A percentile compares a stretch with the other conserved stretches of the same genome.
Evolutionary conservation across 2,797 vertebrate species (phyloP).

Genomic region (Anguilla megastoma): DNA sequence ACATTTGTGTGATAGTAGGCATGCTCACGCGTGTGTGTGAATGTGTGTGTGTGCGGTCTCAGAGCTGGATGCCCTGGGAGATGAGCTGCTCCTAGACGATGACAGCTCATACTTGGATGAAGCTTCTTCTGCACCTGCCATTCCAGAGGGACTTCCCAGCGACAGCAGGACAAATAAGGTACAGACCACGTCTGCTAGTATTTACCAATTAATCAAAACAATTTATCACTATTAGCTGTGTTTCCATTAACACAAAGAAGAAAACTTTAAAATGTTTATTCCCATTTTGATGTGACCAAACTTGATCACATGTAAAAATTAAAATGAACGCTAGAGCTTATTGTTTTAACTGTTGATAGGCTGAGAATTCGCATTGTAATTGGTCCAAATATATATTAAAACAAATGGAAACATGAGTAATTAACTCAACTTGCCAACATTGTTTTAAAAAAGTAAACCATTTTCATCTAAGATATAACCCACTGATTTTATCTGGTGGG

Average conservation of each 20-base stretch:
- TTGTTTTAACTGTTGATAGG: neutral
- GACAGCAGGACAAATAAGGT: slow-evolving; percentile 88
- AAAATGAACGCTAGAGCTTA: neutral
- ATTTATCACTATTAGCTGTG: neutral
- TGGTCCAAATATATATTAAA: neutral
- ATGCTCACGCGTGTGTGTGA: neutral
- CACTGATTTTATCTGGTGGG: neutral
- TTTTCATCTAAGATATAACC: neutral
- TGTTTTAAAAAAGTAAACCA: neutral
- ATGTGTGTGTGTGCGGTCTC: slow-evolving; percentile 33
- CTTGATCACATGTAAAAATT: neutral
- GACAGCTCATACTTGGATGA: slow-evolving; percentile 97
- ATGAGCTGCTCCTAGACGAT: slow-evolving; percentile 91
- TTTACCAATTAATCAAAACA: neutral
- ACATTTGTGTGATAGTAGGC: neutral
- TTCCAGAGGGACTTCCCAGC: slow-evolving; percentile 87
- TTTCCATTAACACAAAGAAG: neutral
- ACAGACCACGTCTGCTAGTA: slow-evolving; percentile 29
- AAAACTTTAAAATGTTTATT: neutral
- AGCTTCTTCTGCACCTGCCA: slow-evolving; percentile 85
- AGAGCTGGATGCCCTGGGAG: slow-evolving; percentile 94
- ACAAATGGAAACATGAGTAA: neutral
- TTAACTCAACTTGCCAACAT: neutral
- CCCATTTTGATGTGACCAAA: neutral
- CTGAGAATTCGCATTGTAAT: neutral